phyloP scores from a whole-genome alignment of 1,140 invertebrate genomes.

The Eciton burchellii region DNA sequence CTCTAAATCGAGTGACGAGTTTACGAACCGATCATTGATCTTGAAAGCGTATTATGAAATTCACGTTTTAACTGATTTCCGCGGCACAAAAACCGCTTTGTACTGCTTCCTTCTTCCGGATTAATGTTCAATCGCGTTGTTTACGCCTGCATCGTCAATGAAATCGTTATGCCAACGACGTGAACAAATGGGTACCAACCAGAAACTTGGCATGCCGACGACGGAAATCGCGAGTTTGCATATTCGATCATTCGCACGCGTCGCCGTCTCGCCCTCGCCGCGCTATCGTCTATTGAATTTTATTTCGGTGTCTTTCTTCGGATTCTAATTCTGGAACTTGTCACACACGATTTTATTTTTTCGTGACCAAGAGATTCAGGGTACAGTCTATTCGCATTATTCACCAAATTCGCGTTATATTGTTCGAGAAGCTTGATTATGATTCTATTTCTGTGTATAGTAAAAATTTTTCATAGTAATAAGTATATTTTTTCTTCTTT shows the following conservation, averaged over 20 bases:
- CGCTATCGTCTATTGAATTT: conserved; percentile 18
- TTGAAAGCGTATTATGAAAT: background rate
- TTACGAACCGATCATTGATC: background rate
- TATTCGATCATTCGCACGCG: conserved; percentile 47
- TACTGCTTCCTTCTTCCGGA: background rate
- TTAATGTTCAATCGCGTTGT: conserved; percentile 29
- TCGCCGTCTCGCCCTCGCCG: conserved; percentile 54
- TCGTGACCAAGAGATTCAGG: background rate
- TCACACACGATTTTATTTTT: background rate
- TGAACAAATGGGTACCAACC: conserved; percentile 35
- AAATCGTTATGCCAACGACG: conserved; percentile 8
- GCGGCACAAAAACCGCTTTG: background rate
- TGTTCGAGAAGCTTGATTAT: background rate
- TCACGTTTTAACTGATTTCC: background rate
- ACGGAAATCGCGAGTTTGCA: conserved; percentile 24
- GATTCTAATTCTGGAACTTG: background rate
- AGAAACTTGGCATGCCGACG: conserved; percentile 52
- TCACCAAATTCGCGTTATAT: background rate
- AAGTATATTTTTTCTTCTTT: background rate
- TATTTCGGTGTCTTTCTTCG: conserved; percentile 8
- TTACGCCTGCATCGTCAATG: conserved; percentile 18
- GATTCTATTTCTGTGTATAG: background rate
- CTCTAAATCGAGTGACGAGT: background rate
- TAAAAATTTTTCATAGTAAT: background rate
- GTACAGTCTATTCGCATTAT: background rate